These are phyloP conservation scores for Amblyopsis rosae DNA, from an alignment of 2,113 vertebrate species.

Conservation along the genomic window DNA sequence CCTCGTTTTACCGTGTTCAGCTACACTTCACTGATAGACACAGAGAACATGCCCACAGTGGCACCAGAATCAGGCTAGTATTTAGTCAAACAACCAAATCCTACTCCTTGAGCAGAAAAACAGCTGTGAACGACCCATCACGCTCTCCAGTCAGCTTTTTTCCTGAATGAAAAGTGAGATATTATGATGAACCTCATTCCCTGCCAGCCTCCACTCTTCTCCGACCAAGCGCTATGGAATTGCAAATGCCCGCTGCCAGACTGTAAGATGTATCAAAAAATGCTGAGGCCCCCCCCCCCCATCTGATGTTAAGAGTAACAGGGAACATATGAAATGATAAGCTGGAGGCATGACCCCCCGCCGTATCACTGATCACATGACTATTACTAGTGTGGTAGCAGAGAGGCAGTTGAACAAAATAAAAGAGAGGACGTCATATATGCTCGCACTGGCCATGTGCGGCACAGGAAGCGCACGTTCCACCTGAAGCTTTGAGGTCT, in stretches of 20 bases:
- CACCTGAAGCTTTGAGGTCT: conserved; percentile 29
- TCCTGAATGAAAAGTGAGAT: conserved; percentile 7
- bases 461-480: neutral
- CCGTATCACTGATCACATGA: conserved; percentile 47
- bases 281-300: conserved; percentile 5
- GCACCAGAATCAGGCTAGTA: conserved; percentile 31
- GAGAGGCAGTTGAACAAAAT: neutral
- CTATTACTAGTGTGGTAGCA: conserved; percentile 26
- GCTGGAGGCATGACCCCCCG: conserved; percentile 21
- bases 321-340: conserved; percentile 62
- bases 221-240: conserved; percentile 39
- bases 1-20: conserved; percentile 27
- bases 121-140: conserved; percentile 28
- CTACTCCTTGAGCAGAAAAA: conserved; percentile 33
- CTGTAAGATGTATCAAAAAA: conserved; percentile 33
- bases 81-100: conserved; percentile 40
- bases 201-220: neutral
- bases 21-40: conserved; percentile 6
- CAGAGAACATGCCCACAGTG: conserved; percentile 15
- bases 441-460: conserved; percentile 11
- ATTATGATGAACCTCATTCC: conserved; percentile 19
- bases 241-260: conserved; percentile 55
- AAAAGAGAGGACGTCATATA: conserved; percentile 5
- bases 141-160: conserved; percentile 40
- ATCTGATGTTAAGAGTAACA: conserved; percentile 41